Evolutionary conservation across 2,888 invertebrate genomes (phyloP).

Genomic region (Netelia melanura): DNA sequence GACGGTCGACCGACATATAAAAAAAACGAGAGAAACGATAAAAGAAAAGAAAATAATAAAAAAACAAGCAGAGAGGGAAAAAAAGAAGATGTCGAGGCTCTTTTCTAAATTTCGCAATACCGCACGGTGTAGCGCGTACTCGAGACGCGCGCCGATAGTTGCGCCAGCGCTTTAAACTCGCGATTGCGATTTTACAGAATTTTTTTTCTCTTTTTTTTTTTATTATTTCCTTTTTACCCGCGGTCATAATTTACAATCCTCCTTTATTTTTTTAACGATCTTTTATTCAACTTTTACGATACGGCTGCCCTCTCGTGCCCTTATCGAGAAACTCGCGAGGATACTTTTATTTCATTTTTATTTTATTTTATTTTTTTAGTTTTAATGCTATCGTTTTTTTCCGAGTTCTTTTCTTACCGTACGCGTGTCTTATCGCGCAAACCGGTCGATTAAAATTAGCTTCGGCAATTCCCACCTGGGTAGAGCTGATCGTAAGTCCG

Average conservation of each 20-base stretch:
- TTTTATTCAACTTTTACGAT: conserved; percentile 58
- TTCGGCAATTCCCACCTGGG: conserved; percentile 13
- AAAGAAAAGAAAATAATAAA: conserved; percentile 9
- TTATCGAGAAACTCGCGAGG: conserved; percentile 17
- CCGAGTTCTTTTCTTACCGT: neutral
- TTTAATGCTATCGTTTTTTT: neutral
- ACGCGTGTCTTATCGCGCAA: conserved; percentile 24
- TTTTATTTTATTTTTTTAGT: neutral
- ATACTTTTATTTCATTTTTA: neutral
- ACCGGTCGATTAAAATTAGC: conserved; percentile 49
- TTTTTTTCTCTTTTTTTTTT: neutral
- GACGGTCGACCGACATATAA: neutral
- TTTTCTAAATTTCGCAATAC: conserved; percentile 63
- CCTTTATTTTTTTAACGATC: conserved; percentile 19
- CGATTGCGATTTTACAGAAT: conserved; percentile 36
- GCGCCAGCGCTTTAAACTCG: neutral
- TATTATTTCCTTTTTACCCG: neutral
- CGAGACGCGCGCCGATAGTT: neutral
- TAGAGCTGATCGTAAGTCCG: too few relatives aligned
- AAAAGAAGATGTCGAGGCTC: conserved; percentile 39
- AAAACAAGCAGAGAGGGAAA: conserved; percentile 2
- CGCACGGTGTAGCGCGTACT: neutral
- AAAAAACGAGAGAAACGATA: neutral
- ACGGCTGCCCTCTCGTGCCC: conserved; percentile 1
- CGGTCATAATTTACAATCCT: conserved; percentile 37